Base-by-base conservation (phyloP, 92 coral and sea anemone species). In the Pocillopora meandrina region DNA sequence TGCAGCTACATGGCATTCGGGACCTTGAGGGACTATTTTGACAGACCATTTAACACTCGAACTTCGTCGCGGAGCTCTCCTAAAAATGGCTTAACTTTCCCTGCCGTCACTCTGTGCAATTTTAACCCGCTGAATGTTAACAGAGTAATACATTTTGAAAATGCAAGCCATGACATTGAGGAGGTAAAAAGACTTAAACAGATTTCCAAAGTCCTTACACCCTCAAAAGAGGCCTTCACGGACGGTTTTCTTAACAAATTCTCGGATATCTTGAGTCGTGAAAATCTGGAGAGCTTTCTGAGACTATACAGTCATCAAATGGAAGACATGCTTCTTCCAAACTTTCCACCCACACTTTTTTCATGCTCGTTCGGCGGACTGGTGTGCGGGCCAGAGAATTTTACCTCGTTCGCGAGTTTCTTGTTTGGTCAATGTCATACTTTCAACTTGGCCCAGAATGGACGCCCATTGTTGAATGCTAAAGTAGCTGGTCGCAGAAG, bases 351-450 rank as follows among this genome's bases (percentile, higher is more conserved):
- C 6, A 19, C 70, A 61, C 66, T 36, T 42, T 47, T 42, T 8
- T 65, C 83, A 15, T 91, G 94, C 62, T 16, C 61, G 18, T 85
- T 78, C 82, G 72, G 65, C 11, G 90, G 92, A 20, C 35, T 63
- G 31, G 10, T 31, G 13, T 91, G 94, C 65, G 55, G 75, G 4
- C 62, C 92, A 16, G 49, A 56, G 7, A 91, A 88, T 56, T 91
- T 91, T 63, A 88, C 82, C 26, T 15, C 72, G 5, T 78, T 88
- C 15, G 55, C 65, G 19, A 81, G 55, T 74, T 12, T 76, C 4
- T 61, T 18, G 13, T 61, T 88, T 21, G 94, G 94, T 17, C 84
- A 82, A 57, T 91, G 94, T 61, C 85, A 55, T 18, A 91, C 94
- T 18, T 88, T 85, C 23, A 88, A 88, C 72, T 85, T 88, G 9